Evolutionary conservation across 1,140 invertebrate genomes (phyloP), one percentile per base, ranked within the genome.

Genomic region (Bombus fervidus): DNA sequence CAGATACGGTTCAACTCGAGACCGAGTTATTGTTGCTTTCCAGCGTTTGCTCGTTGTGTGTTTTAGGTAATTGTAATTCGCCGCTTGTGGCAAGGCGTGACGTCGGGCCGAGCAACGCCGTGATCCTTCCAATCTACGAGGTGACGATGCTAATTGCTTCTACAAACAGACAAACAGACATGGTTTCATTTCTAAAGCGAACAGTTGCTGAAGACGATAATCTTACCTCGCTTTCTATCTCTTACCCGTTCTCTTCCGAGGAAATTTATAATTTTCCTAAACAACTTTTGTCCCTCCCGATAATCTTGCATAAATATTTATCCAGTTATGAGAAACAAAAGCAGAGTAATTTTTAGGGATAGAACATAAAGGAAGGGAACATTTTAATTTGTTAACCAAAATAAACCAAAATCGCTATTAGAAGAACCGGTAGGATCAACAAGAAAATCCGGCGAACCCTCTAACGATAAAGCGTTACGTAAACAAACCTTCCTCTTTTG

Each of bases 351-450:
- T 83, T 53, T 76, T 18, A 10, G 13, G 22, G 12, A 62, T 28
- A 10, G 31, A 12, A 39, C 31, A 25, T 8, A 64, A 31, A 22
- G 68, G 47, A 28, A 71, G 62, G 41, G 73, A 73, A 76, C 75
- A 80, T 77, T 91, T 91, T 91, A 92, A 92, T 92, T 92, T 92
- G 91, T 92, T 91, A 91, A 91, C 87, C 81, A 92, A 92, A 92
- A 91, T 92, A 92, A 90, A 92, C 84, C 79, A 85, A 88, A 91
- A 91, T 88, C 87, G 90, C 87, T 91, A 92, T 92, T 92, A 93
- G 88, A 91, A 86, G 86, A 84, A 87, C 76, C 83, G 83, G 79
- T 66, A 86, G 91, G 87, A 92, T 91, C 89, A 91, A 92, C 90
- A 88, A 87, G 87, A 91, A 92, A 92, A 92, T 92, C 84, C 85